Evolutionary conservation across 1,140 invertebrate species (phyloP), one percentile per base, ranked within the genome.

Genomic region (Heliconius himera): DNA sequence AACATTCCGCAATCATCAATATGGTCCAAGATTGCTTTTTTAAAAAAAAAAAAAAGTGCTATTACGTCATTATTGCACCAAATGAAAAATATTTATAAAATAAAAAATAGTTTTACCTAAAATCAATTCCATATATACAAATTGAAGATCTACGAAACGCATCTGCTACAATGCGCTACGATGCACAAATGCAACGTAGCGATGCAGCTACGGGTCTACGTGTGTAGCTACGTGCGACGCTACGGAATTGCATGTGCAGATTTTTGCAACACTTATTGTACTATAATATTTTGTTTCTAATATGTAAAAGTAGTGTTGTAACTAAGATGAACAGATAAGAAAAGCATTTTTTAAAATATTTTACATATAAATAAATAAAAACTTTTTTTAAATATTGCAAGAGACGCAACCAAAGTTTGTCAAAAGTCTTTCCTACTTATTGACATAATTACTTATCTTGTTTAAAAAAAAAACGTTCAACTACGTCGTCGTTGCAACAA

Each of bases 231-330:
- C n/a, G n/a, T n/a, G n/a, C 85, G 80, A 29, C 75, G 85, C 90
- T 92, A 92, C 89, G 89, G 82, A 90, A 92, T 84, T 93, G 91
- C 92, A 92, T 87, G 86, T 89, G 89, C 90, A 90, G 89, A 91
- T 78, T 81, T 84, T 85, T 84, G 84, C 83, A 84, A 82, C 36
- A 26, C 13, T 5, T 29, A 29, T 26, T 18, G 3, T 5, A 66
- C 2, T 66, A 29, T 29, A 16, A 26, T 26, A 66, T 29, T 66
- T 66, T 16, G 13, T 66, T 66, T 29, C 11, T 29, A 29, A 66
- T 66, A 6, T 66, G 4, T 22, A 3, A 66, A 66, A 26, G 26
- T 26, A 3, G 11, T 66, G 3, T 51, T 51, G 8, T 51, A 18
- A 51, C 6, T 56, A 11, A 56, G n/a, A 8, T 4, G 2, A 51